Percentiles rank a stretch among this genome's conserved stretches.
Conservation (phyloP, 2,113 vertebrate genomes). For the Rhinolophus ferrumequinum region DNA sequence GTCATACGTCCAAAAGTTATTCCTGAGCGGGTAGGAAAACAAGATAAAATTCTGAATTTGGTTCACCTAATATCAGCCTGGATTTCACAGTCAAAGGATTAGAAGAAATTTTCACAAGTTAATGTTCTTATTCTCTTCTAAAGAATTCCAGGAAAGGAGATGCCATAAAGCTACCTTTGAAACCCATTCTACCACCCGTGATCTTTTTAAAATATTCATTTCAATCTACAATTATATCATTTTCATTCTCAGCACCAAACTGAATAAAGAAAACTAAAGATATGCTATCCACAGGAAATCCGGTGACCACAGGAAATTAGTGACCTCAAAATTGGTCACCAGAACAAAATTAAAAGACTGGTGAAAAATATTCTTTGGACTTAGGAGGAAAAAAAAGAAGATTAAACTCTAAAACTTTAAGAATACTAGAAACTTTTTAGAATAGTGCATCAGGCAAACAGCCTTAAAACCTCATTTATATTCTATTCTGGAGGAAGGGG, state of each 20-base stretch:
- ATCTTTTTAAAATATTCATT: conserved; percentile 40
- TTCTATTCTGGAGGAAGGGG: background rate
- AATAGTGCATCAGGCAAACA: background rate
- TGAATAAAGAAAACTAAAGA: conserved; percentile 55
- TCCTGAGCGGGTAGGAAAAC: background rate
- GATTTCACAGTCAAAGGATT: conserved; percentile 50
- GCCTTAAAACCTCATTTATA: background rate
- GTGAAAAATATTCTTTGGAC: background rate
- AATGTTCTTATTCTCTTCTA: conserved; percentile 29
- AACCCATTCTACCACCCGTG: background rate
- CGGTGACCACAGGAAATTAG: background rate
- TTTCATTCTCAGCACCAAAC: conserved; percentile 9
- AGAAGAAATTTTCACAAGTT: conserved; percentile 20
- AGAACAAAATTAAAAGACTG: conserved; percentile 43
- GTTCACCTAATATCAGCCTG: background rate
- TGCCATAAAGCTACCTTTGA: conserved; percentile 44
- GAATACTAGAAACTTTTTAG: background rate
- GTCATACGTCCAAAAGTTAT: background rate
- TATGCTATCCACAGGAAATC: conserved; percentile 27
- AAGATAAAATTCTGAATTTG: conserved; percentile 50
- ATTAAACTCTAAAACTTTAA: background rate
- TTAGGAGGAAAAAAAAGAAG: background rate
- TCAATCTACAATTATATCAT: background rate
- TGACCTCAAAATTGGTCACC: background rate
- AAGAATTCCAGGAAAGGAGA: conserved; percentile 53